A percentile compares a stretch with the other conserved stretches of the same genome.
Conservation (phyloP, 1,140 invertebrate genomes). For the Tigriopus japonicus region DNA sequence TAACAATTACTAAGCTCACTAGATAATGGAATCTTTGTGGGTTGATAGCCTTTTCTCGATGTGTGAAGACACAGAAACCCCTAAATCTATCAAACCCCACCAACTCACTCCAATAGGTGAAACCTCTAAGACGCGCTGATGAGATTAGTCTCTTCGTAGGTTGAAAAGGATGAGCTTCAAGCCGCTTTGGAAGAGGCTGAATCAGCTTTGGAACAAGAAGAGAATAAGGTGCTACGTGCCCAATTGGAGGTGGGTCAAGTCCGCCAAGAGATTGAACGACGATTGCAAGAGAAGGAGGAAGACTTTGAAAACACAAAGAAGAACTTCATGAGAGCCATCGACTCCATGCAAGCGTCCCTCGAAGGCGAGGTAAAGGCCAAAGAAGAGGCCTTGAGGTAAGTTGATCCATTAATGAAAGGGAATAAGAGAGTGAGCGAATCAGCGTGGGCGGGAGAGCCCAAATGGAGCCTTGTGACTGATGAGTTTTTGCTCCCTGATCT, state of each 20-base stretch:
- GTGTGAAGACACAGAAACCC: too few species aligned
- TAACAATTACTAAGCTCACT: too few species aligned
- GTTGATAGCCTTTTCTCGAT: too few species aligned
- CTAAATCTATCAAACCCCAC: too few species aligned
- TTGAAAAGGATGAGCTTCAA: constrained; percentile 44
- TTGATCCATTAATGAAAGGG: too few species aligned
- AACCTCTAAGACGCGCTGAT: not conserved
- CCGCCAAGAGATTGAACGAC: constrained; percentile 34
- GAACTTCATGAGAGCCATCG: constrained; percentile 87
- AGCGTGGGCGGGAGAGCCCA: too few species aligned
- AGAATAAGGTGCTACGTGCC: constrained; percentile 33
- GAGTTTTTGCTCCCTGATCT: too few species aligned
- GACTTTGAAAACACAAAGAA: constrained; percentile 44
- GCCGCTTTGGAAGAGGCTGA: constrained; percentile 42
- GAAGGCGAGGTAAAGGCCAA: constrained; percentile 40
- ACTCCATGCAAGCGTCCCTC: constrained; percentile 41
- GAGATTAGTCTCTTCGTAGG: constrained; percentile 32
- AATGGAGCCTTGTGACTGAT: too few species aligned
- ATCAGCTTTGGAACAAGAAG: constrained; percentile 39
- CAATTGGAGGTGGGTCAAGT: constrained; percentile 31
- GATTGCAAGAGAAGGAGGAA: constrained; percentile 38
- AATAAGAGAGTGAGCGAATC: too few species aligned
- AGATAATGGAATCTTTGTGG: too few species aligned
- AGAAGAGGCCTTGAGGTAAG: constrained; percentile 31
- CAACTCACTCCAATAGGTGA: too few species aligned